A percentile compares a stretch with the other conserved stretches of the same genome.
phyloP scores from a whole-genome alignment of 2,113 vertebrate species.

The Lanius collurio region DNA sequence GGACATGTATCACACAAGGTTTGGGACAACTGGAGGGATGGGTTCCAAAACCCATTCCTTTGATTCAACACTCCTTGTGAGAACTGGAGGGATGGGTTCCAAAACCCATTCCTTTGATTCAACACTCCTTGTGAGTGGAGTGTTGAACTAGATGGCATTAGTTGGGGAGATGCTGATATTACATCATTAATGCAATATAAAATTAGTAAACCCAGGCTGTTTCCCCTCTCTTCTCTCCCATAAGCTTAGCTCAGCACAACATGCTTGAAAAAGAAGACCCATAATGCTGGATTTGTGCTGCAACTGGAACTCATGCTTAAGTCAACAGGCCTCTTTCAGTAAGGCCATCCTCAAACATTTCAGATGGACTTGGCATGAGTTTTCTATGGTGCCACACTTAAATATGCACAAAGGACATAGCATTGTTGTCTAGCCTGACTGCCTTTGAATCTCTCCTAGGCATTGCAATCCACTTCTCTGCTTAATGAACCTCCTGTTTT shows the following conservation, averaged over 20 bases:
- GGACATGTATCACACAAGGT: neutral
- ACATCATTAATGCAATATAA: neutral
- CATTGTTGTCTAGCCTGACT: neutral
- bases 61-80: accelerated
- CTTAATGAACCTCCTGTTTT: neutral
- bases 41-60: neutral
- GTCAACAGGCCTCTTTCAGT: neutral
- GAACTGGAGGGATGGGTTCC: neutral
- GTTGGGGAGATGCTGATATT: neutral
- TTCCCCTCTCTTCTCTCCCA: neutral
- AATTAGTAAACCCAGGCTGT: neutral
- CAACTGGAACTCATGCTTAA: neutral
- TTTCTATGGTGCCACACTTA: neutral
- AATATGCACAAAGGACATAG: neutral
- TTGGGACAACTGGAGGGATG: neutral
- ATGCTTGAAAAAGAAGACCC: neutral
- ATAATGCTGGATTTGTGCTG: neutral
- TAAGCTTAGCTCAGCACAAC: neutral
- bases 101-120: neutral
- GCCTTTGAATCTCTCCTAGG: neutral
- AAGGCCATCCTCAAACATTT: neutral
- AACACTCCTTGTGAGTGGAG: too few relatives aligned
- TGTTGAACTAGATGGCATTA: neutral
- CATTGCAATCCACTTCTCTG: neutral
- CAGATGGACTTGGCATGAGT: neutral